A percentile compares a stretch with the other conserved stretches of the same genome.
Conservation (phyloP, 2,797 vertebrate genomes). For the Tinamus major region DNA sequence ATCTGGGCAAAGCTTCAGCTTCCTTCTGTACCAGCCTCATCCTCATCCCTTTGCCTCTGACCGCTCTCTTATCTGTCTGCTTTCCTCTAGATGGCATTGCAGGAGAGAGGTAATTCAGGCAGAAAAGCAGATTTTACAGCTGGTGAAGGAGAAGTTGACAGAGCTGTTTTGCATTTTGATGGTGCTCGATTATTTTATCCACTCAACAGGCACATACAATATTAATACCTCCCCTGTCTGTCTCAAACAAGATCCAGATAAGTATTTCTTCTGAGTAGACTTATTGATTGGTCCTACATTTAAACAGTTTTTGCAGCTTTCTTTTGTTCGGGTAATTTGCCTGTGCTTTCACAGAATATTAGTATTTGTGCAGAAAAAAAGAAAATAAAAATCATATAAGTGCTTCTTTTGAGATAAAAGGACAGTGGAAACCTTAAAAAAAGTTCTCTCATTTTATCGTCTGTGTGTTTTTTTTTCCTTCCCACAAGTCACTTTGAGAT, state of each 20-base stretch:
- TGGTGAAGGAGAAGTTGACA: not conserved
- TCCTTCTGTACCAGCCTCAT: fast-evolving
- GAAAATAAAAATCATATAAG: not conserved
- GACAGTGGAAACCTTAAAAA: not conserved
- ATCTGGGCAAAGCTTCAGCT: not conserved
- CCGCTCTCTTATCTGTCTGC: not conserved
- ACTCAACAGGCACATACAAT: constrained; percentile 35
- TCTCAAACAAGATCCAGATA: constrained; percentile 40
- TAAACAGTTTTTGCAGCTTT: not conserved
- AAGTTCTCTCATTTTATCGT: not conserved
- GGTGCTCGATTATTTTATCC: constrained; percentile 49
- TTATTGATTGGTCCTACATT: constrained; percentile 37
- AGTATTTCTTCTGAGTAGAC: constrained; percentile 12
- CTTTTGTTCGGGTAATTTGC: not conserved
- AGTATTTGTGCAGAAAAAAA: not conserved
- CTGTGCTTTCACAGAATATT: not conserved
- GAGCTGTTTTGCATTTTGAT: constrained; percentile 50
- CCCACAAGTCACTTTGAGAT: not conserved
- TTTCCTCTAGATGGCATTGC: constrained; percentile 69
- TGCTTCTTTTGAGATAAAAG: not conserved
- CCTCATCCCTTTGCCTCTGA: not conserved
- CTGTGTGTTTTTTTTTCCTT: not conserved
- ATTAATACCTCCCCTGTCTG: constrained; percentile 46
- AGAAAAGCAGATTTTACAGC: not conserved
- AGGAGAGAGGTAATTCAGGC: constrained; percentile 55